Evolutionary conservation across 2,888 invertebrate genomes (phyloP).

Genomic region (Nowickia ferox): DNA sequence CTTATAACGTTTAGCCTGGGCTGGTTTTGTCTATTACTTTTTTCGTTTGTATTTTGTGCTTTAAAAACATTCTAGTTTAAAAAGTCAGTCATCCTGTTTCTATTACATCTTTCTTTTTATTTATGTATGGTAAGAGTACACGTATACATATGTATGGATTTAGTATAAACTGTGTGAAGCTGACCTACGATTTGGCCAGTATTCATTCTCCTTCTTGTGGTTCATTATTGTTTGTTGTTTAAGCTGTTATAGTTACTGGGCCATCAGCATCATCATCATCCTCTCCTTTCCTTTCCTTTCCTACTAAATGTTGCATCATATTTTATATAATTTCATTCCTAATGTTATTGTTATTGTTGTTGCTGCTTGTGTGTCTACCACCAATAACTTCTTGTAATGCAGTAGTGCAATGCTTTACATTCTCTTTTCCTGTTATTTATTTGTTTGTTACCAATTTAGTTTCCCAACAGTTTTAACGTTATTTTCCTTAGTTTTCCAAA

Average conservation of each 20-base stretch:
- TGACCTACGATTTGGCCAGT: constrained; percentile 34
- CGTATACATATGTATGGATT: too few species aligned
- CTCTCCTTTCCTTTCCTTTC: constrained; percentile 1
- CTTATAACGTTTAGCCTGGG: not conserved
- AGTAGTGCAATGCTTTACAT: constrained; percentile 27
- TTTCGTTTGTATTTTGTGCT: not conserved
- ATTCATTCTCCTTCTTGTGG: constrained; percentile 45
- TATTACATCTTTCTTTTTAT: constrained; percentile 37
- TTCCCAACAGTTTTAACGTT: constrained; percentile 17
- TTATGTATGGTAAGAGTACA: not conserved
- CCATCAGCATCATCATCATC: constrained; percentile 34
- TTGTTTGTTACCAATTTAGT: constrained; percentile 8
- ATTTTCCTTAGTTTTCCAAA: not conserved
- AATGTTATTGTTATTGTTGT: constrained; percentile 13
- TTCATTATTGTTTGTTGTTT: not conserved
- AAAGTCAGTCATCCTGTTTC: constrained; percentile 65
- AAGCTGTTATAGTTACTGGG: constrained; percentile 65
- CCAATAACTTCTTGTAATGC: constrained; percentile 24
- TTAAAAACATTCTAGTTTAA: constrained; percentile 55
- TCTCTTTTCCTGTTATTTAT: constrained; percentile 62
- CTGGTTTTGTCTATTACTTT: constrained; percentile 42
- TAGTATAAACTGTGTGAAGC: not conserved
- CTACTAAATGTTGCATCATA: constrained; percentile 65
- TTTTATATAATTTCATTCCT: constrained; percentile 64
- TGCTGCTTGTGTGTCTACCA: constrained; percentile 33